A percentile compares a stretch with the other conserved stretches of the same genome.
Evolutionary conservation across 2,888 invertebrate genomes (phyloP).

Genomic region (Xanthia togata): DNA sequence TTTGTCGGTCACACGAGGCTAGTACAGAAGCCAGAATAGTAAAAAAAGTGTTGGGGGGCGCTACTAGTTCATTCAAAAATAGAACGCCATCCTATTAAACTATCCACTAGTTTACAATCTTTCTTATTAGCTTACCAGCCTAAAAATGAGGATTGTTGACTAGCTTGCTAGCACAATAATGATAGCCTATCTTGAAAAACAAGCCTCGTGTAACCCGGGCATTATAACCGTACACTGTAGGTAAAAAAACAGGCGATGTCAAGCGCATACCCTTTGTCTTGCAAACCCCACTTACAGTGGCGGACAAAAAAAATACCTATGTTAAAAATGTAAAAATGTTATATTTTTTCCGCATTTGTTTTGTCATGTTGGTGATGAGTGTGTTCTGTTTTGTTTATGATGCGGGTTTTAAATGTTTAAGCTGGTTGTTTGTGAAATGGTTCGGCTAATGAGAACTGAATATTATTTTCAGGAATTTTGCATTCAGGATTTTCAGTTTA

Average conservation of each 20-base stretch:
- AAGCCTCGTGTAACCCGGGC: not conserved
- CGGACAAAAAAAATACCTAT: slow-evolving; percentile 56
- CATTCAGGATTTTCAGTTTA: not conserved
- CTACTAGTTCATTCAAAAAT: not conserved
- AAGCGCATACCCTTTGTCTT: slow-evolving; percentile 70
- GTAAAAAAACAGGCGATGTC: slow-evolving; percentile 69
- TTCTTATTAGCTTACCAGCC: not conserved
- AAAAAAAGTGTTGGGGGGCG: too few species aligned
- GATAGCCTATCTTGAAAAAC: not conserved
- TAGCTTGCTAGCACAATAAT: not conserved
- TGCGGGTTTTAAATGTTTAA: slow-evolving; percentile 40
- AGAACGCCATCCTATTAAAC: not conserved
- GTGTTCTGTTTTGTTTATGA: slow-evolving; percentile 37
- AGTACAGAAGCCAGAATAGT: too few species aligned
- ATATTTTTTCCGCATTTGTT: slow-evolving; percentile 49
- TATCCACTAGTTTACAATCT: too few species aligned
- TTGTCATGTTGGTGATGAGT: slow-evolving; percentile 30
- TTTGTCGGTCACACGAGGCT: not conserved
- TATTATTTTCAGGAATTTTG: not conserved
- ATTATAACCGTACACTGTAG: slow-evolving; percentile 41
- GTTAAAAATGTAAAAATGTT: slow-evolving; percentile 41
- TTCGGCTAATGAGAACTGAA: slow-evolving; percentile 24
- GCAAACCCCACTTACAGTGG: slow-evolving; percentile 60
- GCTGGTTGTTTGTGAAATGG: slow-evolving; percentile 37
- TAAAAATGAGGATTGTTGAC: too few species aligned